Conservation (phyloP, 2,113 vertebrate species). For the Lutjanus erythropterus region DNA sequence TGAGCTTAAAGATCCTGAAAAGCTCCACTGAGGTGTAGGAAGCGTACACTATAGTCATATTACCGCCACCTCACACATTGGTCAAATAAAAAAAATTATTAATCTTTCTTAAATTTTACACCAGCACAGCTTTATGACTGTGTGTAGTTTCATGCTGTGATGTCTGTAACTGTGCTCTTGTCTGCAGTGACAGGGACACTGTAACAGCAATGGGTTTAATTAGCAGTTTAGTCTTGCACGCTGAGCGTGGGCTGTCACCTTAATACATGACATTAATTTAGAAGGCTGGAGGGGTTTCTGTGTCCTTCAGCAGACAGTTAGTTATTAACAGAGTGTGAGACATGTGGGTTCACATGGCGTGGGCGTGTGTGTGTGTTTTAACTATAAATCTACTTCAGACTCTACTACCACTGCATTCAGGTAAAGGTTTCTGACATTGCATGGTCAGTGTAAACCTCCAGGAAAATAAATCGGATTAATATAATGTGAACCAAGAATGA, state of each 20-base stretch:
- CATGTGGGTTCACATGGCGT: slow-evolving; percentile 4
- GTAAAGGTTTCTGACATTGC: not conserved
- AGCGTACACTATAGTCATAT: too few relatives aligned
- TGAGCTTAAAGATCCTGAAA: not conserved
- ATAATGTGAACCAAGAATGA: not conserved
- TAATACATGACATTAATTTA: slow-evolving; percentile 64
- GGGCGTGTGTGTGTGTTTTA: slow-evolving; percentile 10
- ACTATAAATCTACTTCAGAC: not conserved
- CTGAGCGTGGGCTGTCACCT: slow-evolving; percentile 49
- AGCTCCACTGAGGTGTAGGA: not conserved
- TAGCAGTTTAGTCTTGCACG: slow-evolving; percentile 52
- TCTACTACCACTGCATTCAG: not conserved
- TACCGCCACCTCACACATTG: too few relatives aligned
- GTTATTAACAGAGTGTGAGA: slow-evolving; percentile 32
- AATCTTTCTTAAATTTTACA: not conserved
- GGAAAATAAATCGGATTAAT: not conserved
- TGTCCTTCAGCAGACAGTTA: slow-evolving; percentile 35
- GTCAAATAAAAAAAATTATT: too few relatives aligned
- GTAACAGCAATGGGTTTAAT: slow-evolving; percentile 54
- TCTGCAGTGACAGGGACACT: slow-evolving; percentile 12
- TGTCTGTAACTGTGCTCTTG: slow-evolving; percentile 9
- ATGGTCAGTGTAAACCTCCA: not conserved
- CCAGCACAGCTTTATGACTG: not conserved
- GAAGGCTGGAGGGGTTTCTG: slow-evolving; percentile 28
- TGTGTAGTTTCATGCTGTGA: not conserved